Percentiles rank a stretch among this genome's conserved stretches.
These are phyloP conservation scores for Myodes glareolus DNA, from an alignment of 2,113 vertebrate species.

Conservation along the genomic window DNA sequence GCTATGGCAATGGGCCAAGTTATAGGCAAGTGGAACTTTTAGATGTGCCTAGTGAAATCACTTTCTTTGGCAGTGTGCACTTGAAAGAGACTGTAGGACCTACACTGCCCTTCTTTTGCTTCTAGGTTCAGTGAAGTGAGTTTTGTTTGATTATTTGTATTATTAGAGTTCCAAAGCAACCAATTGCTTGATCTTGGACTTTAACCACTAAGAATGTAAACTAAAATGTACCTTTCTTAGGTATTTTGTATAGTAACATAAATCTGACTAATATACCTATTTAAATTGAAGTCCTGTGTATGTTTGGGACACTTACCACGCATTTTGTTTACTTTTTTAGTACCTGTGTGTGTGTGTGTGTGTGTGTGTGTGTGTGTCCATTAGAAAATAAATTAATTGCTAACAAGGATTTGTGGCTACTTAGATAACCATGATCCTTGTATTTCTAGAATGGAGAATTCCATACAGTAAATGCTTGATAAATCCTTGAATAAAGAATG, in stretches of 20 bases:
- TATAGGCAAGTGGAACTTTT: not conserved
- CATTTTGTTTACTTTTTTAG: not conserved
- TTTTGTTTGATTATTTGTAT: too few species aligned
- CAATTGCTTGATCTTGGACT: not conserved
- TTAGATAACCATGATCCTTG: not conserved
- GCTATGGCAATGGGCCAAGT: not conserved
- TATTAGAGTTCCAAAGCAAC: not conserved
- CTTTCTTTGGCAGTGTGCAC: not conserved
- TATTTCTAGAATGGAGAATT: not conserved
- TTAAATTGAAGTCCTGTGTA: not conserved
- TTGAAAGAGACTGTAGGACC: not conserved
- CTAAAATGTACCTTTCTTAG: not conserved
- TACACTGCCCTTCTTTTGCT: not conserved
- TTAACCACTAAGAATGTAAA: not conserved
- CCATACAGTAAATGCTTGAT: slow-evolving; percentile 32
- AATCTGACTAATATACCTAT: not conserved
- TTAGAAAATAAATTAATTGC: not conserved
- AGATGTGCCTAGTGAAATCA: not conserved
- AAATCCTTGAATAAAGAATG: slow-evolving; percentile 38
- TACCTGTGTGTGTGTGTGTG: not conserved
- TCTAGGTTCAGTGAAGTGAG: not conserved
- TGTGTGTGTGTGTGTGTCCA: too few species aligned
- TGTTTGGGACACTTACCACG: not conserved
- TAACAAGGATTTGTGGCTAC: not conserved
- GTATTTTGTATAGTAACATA: not conserved